Percentiles rank a stretch among this genome's conserved stretches.
Evolutionary conservation across 2,797 vertebrate species (phyloP).

Genomic region (Cygnus olor): DNA sequence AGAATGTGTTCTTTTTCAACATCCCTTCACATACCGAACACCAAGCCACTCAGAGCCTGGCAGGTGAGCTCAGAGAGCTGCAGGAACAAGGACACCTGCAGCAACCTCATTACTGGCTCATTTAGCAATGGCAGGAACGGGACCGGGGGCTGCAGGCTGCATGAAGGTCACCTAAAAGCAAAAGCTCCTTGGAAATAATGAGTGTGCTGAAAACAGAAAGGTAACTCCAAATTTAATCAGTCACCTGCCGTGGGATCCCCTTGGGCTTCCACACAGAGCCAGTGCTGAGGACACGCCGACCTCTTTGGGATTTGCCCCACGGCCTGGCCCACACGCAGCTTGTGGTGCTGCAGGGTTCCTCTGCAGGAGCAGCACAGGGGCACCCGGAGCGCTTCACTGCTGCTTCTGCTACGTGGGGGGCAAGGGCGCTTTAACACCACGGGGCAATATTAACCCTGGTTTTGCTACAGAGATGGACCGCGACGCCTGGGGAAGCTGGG

Average conservation of each 20-base stretch:
- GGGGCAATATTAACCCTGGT: too few relatives aligned
- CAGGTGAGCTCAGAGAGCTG: background rate
- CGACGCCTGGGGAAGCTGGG: background rate
- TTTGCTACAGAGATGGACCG: background rate
- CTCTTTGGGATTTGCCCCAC: background rate
- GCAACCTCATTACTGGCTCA: background rate
- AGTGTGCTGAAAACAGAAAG: background rate
- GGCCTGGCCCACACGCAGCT: background rate
- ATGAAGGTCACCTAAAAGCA: background rate
- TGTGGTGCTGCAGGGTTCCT: background rate
- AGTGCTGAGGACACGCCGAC: background rate
- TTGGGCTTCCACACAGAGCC: accelerated
- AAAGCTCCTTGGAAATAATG: background rate
- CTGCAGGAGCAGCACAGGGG: background rate
- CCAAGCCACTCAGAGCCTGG: background rate
- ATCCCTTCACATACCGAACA: background rate
- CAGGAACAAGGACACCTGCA: background rate
- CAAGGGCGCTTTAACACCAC: background rate
- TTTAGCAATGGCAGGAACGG: background rate
- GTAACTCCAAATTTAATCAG: background rate
- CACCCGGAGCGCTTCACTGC: background rate
- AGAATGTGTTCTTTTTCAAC: background rate
- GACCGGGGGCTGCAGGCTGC: background rate
- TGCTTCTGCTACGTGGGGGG: too few relatives aligned
- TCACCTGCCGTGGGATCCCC: background rate